Conservation (phyloP, 2,113 vertebrate species). For the Python bivittatus region DNA sequence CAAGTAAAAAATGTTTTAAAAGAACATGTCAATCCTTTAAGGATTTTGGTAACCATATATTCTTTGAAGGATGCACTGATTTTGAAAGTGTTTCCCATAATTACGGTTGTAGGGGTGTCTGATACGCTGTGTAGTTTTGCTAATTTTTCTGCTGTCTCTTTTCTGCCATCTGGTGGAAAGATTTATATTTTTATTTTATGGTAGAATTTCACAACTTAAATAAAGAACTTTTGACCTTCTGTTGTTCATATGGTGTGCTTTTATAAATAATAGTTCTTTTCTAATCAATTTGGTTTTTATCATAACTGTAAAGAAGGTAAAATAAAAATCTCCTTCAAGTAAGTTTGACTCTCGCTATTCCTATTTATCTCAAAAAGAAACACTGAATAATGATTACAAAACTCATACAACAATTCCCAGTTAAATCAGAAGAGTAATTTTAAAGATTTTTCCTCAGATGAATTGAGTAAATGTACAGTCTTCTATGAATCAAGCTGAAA, state of each 20-base stretch:
- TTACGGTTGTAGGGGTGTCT: neutral
- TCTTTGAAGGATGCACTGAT: neutral
- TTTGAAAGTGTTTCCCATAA: neutral
- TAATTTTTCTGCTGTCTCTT: constrained; percentile 28
- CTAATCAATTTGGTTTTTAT: neutral
- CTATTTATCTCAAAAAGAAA: neutral
- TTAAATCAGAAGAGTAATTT: neutral
- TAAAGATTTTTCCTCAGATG: neutral
- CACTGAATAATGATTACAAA: neutral
- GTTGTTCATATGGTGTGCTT: constrained; percentile 3
- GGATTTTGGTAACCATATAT: neutral
- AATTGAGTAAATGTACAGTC: neutral
- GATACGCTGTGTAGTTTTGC: neutral
- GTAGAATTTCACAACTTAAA: neutral
- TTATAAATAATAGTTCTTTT: neutral
- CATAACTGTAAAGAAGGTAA: constrained; percentile 3
- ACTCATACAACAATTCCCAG: neutral
- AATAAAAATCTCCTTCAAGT: neutral
- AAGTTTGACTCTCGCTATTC: neutral
- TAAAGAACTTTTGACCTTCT: neutral
- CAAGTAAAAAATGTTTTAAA: neutral
- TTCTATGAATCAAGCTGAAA: neutral
- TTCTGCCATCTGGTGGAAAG: constrained; percentile 48
- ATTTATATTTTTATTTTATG: constrained; percentile 6
- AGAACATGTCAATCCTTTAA: neutral